phyloP scores from a whole-genome alignment of 2,113 vertebrate genomes.

The rabbit (Oryctolagus cuniculus) region DNA sequence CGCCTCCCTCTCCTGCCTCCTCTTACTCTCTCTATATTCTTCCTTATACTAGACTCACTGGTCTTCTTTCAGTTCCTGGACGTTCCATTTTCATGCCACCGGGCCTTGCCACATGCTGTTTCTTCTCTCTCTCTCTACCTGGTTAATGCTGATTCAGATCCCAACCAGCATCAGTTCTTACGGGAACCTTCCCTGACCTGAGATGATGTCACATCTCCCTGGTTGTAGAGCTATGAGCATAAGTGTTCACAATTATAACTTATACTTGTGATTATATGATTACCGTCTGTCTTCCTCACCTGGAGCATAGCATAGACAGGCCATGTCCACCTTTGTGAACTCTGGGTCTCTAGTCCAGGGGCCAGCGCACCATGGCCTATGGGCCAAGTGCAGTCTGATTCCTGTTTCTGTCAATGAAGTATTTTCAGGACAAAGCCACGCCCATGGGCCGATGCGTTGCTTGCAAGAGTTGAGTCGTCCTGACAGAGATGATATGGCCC shows the following conservation, averaged over 20 bases:
- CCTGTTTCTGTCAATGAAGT: not conserved
- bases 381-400: not conserved
- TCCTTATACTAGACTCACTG: rapidly evolving
- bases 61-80: not conserved
- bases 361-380: not conserved
- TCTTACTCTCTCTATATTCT: not conserved
- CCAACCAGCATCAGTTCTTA: not conserved
- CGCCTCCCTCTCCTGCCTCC: not conserved
- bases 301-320: not conserved
- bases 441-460: no score
- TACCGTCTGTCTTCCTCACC: not conserved
- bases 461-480: not conserved
- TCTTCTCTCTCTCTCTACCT: not conserved
- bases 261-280: not conserved
- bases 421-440: not conserved
- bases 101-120: not conserved
- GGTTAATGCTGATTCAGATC: not conserved
- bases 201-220: not conserved
- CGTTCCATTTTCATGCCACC: not conserved
- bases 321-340: not conserved
- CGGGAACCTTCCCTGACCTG: not conserved
- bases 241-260: not conserved
- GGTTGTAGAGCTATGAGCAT: not conserved
- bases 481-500: not conserved
- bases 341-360: not conserved